Evolutionary conservation across 2,888 invertebrate species (phyloP), one percentile per base, ranked within the genome.

Genomic region (Ormyrus labotus): DNA sequence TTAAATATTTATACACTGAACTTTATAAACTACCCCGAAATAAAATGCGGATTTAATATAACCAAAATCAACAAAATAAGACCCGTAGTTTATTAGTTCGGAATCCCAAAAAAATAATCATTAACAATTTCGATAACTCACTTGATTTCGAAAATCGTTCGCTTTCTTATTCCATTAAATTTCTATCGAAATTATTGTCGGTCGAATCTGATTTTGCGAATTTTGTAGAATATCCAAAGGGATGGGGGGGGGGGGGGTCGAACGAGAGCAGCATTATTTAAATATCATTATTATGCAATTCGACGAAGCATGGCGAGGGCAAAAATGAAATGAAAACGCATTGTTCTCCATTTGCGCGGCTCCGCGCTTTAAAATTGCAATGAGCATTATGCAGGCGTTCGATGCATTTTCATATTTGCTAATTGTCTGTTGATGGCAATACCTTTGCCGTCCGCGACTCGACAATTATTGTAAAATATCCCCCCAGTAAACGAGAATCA

Each of bases 291-390:
- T 85, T 84, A 83, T 83, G 82, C 83, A 79, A 82, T 80, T 77
- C 76, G 72, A 53, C 13, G 61, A 34, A 1, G 51, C 13, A 6
- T 4, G 55, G 50, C 9, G 34, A 3, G n/a, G 81, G 77, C 78
- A 83, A 84, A 84, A 84, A 83, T 83, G 72, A 82, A 84, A 84
- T 80, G 83, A 83, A 83, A 84, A 75, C 76, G 80, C 83, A 78
- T 72, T 78, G 78, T 78, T 78, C 80, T 79, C 82, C 71, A 79
- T 83, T 83, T 80, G 78, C 78, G 53, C 57, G 53, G 50, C 47
- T 45, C 9, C 78, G 63, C n/a, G 50, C 79, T 79, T 78, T 82
- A 84, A 83, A 85, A 85, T 84, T 84, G 81, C 81, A 80, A 80
- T 81, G 67, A 60, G 72, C 82, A 75, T 78, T 67, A 72, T 75